Percentiles rank a stretch among this genome's conserved stretches.
Conservation (phyloP, 1,140 invertebrate species). For the Acromyrmex heyeri region DNA sequence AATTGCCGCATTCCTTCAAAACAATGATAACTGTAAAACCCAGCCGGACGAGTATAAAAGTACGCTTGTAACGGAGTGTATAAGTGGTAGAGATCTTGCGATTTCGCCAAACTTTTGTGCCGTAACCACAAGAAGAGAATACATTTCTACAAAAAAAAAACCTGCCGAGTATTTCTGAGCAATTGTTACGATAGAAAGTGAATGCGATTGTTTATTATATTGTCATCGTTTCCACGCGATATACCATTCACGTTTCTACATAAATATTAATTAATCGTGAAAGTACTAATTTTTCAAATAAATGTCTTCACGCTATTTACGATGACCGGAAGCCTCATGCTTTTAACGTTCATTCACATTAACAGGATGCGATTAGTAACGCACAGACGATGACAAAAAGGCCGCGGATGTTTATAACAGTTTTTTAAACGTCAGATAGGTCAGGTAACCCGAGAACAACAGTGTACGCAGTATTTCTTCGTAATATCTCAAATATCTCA, state of each 20-base stretch:
- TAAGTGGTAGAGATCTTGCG: slow-evolving; percentile 14
- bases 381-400: slow-evolving; percentile 27
- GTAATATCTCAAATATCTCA: not conserved
- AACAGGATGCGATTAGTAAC: slow-evolving; percentile 38
- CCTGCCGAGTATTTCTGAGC: not conserved
- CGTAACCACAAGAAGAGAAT: not conserved
- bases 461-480: not conserved
- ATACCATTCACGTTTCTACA: not conserved
- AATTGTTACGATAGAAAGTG: slow-evolving; percentile 18
- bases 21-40: slow-evolving; percentile 75
- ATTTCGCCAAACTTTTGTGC: not conserved
- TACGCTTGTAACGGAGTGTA: slow-evolving; percentile 5
- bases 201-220: not conserved
- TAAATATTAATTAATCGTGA: slow-evolving; percentile 28
- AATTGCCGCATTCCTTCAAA: slow-evolving; percentile 73
- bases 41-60: slow-evolving; percentile 35
- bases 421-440: slow-evolving; percentile 9
- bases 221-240: not conserved
- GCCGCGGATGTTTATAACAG: slow-evolving; percentile 1
- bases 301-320: not conserved
- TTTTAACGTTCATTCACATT: not conserved
- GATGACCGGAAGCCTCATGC: not conserved
- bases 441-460: not conserved
- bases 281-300: slow-evolving; percentile 20
- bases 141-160: slow-evolving; percentile 27